Base-by-base conservation (phyloP, 2,113 vertebrate genomes). In the Podilymbus podiceps region DNA sequence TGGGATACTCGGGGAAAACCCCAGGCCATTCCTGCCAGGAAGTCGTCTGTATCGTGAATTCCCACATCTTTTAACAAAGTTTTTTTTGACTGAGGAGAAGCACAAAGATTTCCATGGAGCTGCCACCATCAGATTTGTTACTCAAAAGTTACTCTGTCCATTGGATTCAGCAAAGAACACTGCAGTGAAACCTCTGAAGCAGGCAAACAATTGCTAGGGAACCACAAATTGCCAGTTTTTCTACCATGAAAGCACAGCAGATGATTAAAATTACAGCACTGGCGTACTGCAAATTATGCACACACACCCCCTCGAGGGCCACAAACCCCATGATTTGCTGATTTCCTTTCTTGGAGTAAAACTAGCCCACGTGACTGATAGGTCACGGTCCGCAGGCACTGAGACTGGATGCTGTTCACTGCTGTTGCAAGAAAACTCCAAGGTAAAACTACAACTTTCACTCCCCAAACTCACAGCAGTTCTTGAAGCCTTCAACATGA, bases 341-440 rank as follows among this genome's bases (percentile, higher is more conserved):
- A 62, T 88, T 92, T 92, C 33, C 24, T 42, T 76, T 76, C 47
- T 30, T 58, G 59, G 47, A 85, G 50, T 71, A 89, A 86, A 78
- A 64, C 24, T 17, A 53, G 20, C 30, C 68, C 71, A 1, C 7
- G 47, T 74, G 47, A 90, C 2, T 3, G 35, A 47, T 1, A 40
- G 64, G 59, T 55, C 64, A 50, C 0, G 5, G 56, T 38, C 40
- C 31, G n/a, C 0, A 0, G 23, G 85, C 69, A 86, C 21, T 3
- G 33, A 71, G n/a, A 85, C 15, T 24, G 28, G 31, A 69, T 69
- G 59, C 31, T 53, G n/a, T 31, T 88, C 19, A 50, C 16, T 59
- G 69, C 46, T 71, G 55, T 14, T 50, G 83, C 28, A 58, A 81
- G 46, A 71, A 18, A 83, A 52, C 27, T 52, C 23, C 23, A 50